Conservation (phyloP, 2,797 vertebrate genomes). For the Catamblyrhynchus diadema region DNA sequence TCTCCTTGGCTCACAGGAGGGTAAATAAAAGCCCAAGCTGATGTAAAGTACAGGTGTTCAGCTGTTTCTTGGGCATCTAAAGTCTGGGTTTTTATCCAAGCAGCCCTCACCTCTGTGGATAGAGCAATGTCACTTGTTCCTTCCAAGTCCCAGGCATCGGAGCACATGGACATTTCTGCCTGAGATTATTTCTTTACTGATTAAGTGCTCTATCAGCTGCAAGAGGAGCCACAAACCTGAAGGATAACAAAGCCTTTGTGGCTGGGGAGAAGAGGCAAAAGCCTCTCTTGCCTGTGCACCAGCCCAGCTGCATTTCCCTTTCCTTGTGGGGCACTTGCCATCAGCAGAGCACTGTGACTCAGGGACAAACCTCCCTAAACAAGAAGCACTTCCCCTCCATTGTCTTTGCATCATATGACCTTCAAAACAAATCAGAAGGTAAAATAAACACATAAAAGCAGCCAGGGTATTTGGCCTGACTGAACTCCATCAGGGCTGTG, state of each 20-base stretch:
- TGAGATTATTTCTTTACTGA: not conserved
- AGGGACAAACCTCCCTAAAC: not conserved
- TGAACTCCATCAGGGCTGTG: slow-evolving; percentile 62
- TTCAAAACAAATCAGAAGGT: slow-evolving; percentile 67
- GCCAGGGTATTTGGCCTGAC: slow-evolving; percentile 28
- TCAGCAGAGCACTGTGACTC: not conserved
- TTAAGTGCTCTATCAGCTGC: not conserved
- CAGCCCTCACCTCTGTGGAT: not conserved
- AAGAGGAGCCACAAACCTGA: not conserved
- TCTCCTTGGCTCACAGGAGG: not conserved
- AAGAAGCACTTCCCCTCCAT: not conserved
- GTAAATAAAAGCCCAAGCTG: not conserved
- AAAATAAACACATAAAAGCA: slow-evolving; percentile 58
- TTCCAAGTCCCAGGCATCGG: fast-evolving
- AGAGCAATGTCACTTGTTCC: not conserved
- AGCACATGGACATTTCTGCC: not conserved
- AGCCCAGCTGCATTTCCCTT: not conserved
- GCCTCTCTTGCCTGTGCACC: not conserved
- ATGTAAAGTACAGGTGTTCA: not conserved
- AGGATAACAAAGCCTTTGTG: not conserved
- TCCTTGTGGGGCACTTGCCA: not conserved
- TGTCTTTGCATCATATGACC: slow-evolving; percentile 54
- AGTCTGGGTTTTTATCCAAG: not conserved
- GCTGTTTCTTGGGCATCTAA: not conserved
- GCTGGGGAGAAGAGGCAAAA: not conserved